Evolutionary conservation across 2,888 invertebrate genomes (phyloP), one percentile per base, ranked within the genome.

Genomic region (Panopea generosa): DNA sequence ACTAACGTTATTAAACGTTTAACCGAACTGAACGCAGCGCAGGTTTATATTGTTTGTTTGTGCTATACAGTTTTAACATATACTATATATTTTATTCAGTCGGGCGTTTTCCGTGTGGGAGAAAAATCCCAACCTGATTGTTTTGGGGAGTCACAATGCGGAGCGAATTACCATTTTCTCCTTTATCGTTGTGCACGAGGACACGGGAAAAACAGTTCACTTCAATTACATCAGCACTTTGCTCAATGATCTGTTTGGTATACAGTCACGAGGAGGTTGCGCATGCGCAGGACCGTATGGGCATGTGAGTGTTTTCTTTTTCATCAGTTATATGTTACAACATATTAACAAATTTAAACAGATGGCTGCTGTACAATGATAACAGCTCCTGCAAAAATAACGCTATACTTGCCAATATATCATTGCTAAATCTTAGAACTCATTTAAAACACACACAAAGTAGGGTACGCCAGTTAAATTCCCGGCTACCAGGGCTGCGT

Each of bases 181-280:
- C 1, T 95, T 97, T 86, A 95, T 97, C 94, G 96, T 97, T 61
- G 95, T 95, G 81, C 96, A 97, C 91, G 95, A 96, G 0, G 94
- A 96, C 11, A 75, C 77, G 9, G 82, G 81, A 2, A 82, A 78
- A 50, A 75, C 77, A 24, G 65, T 88, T 2, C 88, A 88, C 66
- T 77, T 84, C 50, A 88, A 88, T 75, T 88, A 84, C 43, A 73
- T 88, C 14, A 74, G 84, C 7, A 74, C 70, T 0, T 53, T 88
- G 22, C 77, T 88, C n/a, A 88, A 84, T 65, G 88, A 88, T 63
- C 68, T 88, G 57, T 88, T 82, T 69, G 88, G 88, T 7, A 86
- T 88, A 29, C 87, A 88, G 71, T 82, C 85, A 33, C 74, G 88
- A 68, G 84, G 86, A 20, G 88, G 88, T 0, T 88, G 88, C 69